Conservation (phyloP, 2,113 vertebrate species). For the Suricata suricatta region DNA sequence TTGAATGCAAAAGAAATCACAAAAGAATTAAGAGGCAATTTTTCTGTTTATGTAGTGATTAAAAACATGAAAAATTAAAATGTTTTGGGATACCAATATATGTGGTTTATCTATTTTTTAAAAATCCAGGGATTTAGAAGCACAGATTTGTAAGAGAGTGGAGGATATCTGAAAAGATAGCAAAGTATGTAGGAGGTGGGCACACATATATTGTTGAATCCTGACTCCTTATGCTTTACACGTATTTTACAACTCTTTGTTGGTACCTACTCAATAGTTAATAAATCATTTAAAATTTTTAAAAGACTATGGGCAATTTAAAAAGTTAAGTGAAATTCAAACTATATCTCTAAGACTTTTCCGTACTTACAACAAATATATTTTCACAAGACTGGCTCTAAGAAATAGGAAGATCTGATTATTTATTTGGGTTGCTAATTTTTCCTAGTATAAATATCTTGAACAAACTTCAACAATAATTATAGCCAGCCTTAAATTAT, state of each 20-base stretch:
- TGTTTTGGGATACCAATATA: background rate
- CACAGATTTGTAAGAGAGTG: background rate
- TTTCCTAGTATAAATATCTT: background rate
- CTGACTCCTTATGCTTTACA: background rate
- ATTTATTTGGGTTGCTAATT: conserved; percentile 14
- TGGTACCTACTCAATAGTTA: background rate
- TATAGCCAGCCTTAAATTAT: background rate
- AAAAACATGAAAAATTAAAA: background rate
- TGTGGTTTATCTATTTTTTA: background rate
- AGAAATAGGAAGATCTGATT: background rate
- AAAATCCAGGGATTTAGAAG: background rate
- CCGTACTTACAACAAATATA: background rate
- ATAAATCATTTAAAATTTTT: background rate
- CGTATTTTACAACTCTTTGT: background rate
- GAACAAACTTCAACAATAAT: background rate
- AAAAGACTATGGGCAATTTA: background rate
- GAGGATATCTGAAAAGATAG: background rate
- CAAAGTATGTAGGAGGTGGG: background rate
- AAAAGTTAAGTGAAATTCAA: background rate
- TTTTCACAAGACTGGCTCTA: background rate
- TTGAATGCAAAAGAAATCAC: background rate
- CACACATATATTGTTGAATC: background rate
- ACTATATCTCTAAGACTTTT: background rate
- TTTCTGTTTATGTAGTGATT: background rate
- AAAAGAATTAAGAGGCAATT: background rate